A percentile compares a stretch with the other conserved stretches of the same genome.
These are phyloP conservation scores for Stenichneumon culpator DNA, from an alignment of 2,888 invertebrate species.

Conservation along the genomic window DNA sequence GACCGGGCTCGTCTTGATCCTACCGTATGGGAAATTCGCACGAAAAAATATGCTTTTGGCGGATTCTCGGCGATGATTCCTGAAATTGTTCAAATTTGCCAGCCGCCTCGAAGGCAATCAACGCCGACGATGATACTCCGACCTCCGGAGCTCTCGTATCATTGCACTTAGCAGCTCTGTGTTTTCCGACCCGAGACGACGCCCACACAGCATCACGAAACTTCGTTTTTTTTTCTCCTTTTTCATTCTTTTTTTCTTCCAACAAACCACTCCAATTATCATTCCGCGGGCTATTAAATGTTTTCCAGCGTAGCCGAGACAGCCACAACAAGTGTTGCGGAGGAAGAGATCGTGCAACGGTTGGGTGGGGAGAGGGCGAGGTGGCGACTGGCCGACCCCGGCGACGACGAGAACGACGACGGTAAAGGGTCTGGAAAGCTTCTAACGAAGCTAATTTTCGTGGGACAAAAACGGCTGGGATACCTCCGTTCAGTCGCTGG, in stretches of 20 bases:
- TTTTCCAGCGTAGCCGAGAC: slow-evolving; percentile 66
- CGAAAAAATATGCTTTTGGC: not conserved
- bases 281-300: slow-evolving; percentile 72
- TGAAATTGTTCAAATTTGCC: slow-evolving; percentile 11
- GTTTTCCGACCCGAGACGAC: slow-evolving; percentile 58
- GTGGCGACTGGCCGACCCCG: slow-evolving; percentile 42
- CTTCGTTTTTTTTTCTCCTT: slow-evolving; percentile 55
- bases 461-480: slow-evolving; percentile 67
- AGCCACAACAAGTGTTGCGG: slow-evolving; percentile 62
- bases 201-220: slow-evolving; percentile 59
- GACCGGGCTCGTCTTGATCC: not conserved
- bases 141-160: slow-evolving; percentile 35
- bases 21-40: not conserved
- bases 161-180: slow-evolving; percentile 36
- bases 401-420: slow-evolving; percentile 56
- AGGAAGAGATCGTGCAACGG: slow-evolving; percentile 34
- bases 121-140: slow-evolving; percentile 34
- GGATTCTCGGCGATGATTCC: not conserved
- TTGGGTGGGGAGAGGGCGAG: slow-evolving; percentile 2
- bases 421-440: slow-evolving; percentile 69
- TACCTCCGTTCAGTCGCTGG: slow-evolving; percentile 18
- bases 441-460: slow-evolving; percentile 77
- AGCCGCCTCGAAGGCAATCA: slow-evolving; percentile 30
- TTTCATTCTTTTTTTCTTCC: slow-evolving; percentile 25
- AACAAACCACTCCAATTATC: slow-evolving; percentile 74